These are phyloP conservation scores for Allolobophora icterica DNA, from an alignment of 2,888 invertebrate genomes.

Conservation along the genomic window DNA sequence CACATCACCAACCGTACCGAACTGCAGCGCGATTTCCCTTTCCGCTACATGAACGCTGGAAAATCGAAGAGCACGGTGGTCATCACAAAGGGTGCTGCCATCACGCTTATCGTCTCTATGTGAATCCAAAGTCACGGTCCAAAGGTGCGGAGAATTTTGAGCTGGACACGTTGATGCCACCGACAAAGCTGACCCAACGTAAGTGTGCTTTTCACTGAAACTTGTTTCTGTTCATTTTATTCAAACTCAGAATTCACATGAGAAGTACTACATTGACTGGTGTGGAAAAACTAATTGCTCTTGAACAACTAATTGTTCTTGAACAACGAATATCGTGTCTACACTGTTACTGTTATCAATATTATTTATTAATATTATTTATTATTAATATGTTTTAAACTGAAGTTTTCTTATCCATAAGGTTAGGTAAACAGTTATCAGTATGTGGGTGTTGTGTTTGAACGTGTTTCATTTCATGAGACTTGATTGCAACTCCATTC, in stretches of 20 bases:
- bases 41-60: slow-evolving; percentile 64
- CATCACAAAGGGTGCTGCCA: slow-evolving; percentile 60
- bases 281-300: too few relatives aligned
- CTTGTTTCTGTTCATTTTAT: neutral
- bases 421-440: neutral
- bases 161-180: neutral
- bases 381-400: too few relatives aligned
- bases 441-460: neutral
- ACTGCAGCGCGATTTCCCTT: slow-evolving; percentile 64
- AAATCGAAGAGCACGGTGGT: slow-evolving; percentile 63
- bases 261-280: too few relatives aligned
- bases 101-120: slow-evolving; percentile 62
- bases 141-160: slow-evolving; percentile 19
- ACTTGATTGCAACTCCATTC: neutral
- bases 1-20: too few relatives aligned
- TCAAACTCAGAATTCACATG: neutral
- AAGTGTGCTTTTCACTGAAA: too few relatives aligned
- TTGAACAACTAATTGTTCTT: too few relatives aligned
- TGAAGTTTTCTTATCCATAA: neutral
- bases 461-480: neutral
- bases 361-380: neutral
- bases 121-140: slow-evolving; percentile 56
- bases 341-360: neutral
- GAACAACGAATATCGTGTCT: too few relatives aligned
- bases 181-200: neutral